phyloP scores from a whole-genome alignment of 2,888 invertebrate genomes.

The Seira ritae region DNA sequence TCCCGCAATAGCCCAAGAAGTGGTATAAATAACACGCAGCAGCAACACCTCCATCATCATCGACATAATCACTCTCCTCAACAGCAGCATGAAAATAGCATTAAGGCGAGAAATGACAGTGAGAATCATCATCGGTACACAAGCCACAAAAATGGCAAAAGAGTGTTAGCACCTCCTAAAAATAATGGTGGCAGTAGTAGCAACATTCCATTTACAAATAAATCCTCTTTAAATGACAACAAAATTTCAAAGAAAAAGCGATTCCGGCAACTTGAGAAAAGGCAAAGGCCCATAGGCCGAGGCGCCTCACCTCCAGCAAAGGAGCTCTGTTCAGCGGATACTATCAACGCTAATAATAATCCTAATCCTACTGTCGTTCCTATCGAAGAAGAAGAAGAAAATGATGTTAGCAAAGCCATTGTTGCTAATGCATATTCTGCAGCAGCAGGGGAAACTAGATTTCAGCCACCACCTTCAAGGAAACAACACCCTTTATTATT shows the following conservation, averaged over 20 bases:
- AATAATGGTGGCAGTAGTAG: constrained; percentile 5
- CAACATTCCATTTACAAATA: constrained; percentile 37
- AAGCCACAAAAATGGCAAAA: constrained; percentile 41
- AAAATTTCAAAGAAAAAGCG: constrained; percentile 54
- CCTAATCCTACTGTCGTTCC: neutral
- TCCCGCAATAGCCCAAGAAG: neutral
- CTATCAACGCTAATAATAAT: constrained; percentile 23
- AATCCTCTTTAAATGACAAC: constrained; percentile 28
- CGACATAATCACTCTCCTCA: constrained; percentile 6
- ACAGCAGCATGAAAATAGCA: constrained; percentile 16
- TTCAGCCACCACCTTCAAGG: constrained; percentile 71
- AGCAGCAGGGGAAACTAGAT: constrained; percentile 44
- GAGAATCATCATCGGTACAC: constrained; percentile 26
- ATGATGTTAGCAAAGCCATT: constrained; percentile 2
- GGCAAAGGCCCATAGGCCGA: constrained; percentile 67
- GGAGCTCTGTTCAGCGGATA: constrained; percentile 22
- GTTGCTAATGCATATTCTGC: neutral
- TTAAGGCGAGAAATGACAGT: constrained; percentile 24
- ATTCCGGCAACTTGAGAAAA: constrained; percentile 55
- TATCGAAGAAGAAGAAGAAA: neutral
- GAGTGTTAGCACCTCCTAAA: constrained; percentile 17
- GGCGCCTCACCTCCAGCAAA: constrained; percentile 63
- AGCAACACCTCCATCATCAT: constrained; percentile 14
- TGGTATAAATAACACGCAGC: constrained; percentile 38
- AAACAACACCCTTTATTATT: constrained; percentile 72